Evolutionary conservation across 1,140 invertebrate genomes (phyloP), one percentile per base, ranked within the genome.

Genomic region (Leptinotarsa lineolata): DNA sequence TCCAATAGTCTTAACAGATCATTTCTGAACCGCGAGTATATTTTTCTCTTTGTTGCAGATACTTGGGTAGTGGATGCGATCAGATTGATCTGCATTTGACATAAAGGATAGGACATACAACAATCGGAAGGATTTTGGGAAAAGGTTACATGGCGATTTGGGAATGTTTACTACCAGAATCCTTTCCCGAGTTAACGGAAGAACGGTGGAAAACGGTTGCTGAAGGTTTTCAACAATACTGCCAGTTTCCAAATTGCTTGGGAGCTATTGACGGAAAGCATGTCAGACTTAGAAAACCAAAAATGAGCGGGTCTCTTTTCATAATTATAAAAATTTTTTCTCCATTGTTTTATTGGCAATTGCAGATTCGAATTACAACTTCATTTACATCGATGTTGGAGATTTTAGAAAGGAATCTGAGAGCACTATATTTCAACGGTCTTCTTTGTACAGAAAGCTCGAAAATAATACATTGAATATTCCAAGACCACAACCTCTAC

Each of bases 181-280:
- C 46, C 21, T 20, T 20, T 60, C 48, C 54, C 46, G 46, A 21
- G 54, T 8, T 18, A 58, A 61, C 48, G 13, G 46, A 12, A 20
- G 5, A 48, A 48, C 46, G 46, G 46, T 48, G 3, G 4, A 61
- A 70, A 61, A 3, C 16, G 21, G 21, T 61, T 21, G 16, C 68
- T 68, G 48, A 70, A 60, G 18, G 48, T 18, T 59, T 59, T 70
- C 16, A 70, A 22, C 22, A 48, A 48, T 48, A 48, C 46, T 48
- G 46, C 4, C 46, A 78, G 82, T 80, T 69, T 48, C 60, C 72
- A 21, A 69, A 74, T 64, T 84, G 82, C 72, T 69, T 83, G 22
- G 82, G 83, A 60, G 80, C 84, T 20, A 79, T 86, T 11, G 85
- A 86, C 81, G 85, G 86, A 0, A 85, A 84, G 73, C 81, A 85